These are phyloP conservation scores for Allacma fusca DNA, from an alignment of 2,888 invertebrate genomes.

Conservation along the genomic window DNA sequence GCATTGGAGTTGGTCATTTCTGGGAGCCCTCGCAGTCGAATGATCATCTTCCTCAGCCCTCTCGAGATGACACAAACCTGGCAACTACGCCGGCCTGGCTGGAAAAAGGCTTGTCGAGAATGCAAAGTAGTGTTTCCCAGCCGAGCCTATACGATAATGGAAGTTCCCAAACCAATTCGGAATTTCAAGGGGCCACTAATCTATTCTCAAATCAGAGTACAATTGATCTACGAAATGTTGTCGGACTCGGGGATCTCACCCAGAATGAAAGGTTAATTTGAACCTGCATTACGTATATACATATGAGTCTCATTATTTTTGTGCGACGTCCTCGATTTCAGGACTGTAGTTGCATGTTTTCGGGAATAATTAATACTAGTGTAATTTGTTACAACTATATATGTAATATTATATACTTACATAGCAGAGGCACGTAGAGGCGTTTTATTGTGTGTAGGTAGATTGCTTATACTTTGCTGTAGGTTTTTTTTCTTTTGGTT, in stretches of 20 bases:
- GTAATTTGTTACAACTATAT: no score
- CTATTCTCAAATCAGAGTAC: constrained; percentile 46
- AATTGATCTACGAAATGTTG: constrained; percentile 49
- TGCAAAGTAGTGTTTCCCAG: constrained; percentile 53
- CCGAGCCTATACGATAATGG: constrained; percentile 47
- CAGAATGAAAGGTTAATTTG: not conserved
- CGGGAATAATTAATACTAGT: no score
- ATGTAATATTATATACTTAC: no score
- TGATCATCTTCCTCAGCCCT: constrained; percentile 64
- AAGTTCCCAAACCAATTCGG: constrained; percentile 13
- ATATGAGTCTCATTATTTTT: no score
- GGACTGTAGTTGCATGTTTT: no score
- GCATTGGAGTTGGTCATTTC: constrained; percentile 73
- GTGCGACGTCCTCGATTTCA: no score
- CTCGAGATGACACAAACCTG: constrained; percentile 53
- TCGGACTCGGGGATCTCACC: constrained; percentile 41
- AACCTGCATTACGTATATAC: no score
- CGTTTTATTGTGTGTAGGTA: no score
- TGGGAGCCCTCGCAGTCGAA: constrained; percentile 70
- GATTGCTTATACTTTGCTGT: no score
- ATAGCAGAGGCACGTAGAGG: no score
- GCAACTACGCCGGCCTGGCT: constrained; percentile 70
- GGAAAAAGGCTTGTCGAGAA: constrained; percentile 65
- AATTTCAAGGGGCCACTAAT: constrained; percentile 19
- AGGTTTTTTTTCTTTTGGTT: no score